phyloP scores from a whole-genome alignment of 1,140 invertebrate species.

The Drosophila oshimai region DNA sequence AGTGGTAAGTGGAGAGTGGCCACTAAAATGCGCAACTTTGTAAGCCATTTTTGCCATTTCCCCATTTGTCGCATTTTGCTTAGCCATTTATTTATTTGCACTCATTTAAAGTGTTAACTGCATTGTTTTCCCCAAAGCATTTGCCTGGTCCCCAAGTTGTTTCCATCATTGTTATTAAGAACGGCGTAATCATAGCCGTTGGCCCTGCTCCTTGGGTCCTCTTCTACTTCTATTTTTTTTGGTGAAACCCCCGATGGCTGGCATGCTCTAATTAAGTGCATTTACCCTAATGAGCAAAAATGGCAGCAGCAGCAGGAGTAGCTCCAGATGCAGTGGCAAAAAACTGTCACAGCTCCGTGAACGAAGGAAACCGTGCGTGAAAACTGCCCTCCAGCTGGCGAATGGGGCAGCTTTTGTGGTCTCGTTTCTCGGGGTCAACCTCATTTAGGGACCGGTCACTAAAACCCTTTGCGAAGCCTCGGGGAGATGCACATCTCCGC shows the following conservation, averaged over 20 bases:
- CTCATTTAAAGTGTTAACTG: slow-evolving; percentile 61
- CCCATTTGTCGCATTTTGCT: slow-evolving; percentile 72
- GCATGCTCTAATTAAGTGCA: slow-evolving; percentile 75
- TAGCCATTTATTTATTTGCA: slow-evolving; percentile 75
- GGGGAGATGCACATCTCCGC: not conserved
- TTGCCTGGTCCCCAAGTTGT: not conserved
- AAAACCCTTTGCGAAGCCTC: slow-evolving; percentile 11
- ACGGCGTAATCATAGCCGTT: slow-evolving; percentile 63
- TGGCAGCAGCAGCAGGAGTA: slow-evolving; percentile 25
- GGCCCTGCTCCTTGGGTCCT: not conserved
- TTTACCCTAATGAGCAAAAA: slow-evolving; percentile 80
- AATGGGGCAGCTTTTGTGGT: slow-evolving; percentile 31
- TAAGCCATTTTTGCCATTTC: slow-evolving; percentile 47
- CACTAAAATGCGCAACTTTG: slow-evolving; percentile 66
- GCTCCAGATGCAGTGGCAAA: slow-evolving; percentile 19
- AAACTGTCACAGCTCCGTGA: slow-evolving; percentile 56
- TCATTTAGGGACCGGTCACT: slow-evolving; percentile 36
- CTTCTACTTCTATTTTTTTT: not conserved
- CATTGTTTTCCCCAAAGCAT: slow-evolving; percentile 29
- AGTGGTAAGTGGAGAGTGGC: slow-evolving; percentile 5
- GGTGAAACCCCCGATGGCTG: slow-evolving; percentile 27
- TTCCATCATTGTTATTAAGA: slow-evolving; percentile 73
- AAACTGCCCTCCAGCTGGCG: slow-evolving; percentile 52
- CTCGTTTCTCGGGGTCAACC: slow-evolving; percentile 25
- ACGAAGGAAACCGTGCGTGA: slow-evolving; percentile 63